Evolutionary conservation across 2,888 invertebrate genomes (phyloP).

Genomic region (Baccha elongata): DNA sequence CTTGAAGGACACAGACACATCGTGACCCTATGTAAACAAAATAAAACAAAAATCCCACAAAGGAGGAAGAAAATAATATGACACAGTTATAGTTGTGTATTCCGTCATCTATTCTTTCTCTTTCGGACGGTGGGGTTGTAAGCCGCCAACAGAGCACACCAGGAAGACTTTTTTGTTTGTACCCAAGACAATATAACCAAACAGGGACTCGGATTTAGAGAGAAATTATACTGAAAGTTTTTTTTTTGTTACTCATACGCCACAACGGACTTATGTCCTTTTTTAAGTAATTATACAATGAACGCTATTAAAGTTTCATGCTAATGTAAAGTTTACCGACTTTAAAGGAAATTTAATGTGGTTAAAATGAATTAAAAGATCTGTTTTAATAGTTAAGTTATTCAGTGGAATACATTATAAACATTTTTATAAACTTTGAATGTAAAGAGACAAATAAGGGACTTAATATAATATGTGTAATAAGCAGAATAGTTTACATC

Average conservation of each 20-base stretch:
- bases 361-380: background rate
- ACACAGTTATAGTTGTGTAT: slow-evolving; percentile 67
- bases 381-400: slow-evolving; percentile 10
- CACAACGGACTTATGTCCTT: background rate
- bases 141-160: slow-evolving; percentile 37
- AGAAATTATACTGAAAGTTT: slow-evolving; percentile 1
- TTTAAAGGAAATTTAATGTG: slow-evolving; percentile 3
- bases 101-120: slow-evolving; percentile 24
- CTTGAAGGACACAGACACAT: slow-evolving; percentile 59
- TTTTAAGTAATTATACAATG: slow-evolving; percentile 3
- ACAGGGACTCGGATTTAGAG: slow-evolving; percentile 19
- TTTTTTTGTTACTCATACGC: slow-evolving; percentile 29
- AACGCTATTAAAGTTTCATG: slow-evolving; percentile 17
- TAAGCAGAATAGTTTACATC: too few species aligned
- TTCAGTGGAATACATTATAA: background rate
- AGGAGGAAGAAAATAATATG: slow-evolving; percentile 57
- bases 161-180: slow-evolving; percentile 11
- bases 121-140: slow-evolving; percentile 1
- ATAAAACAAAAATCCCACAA: slow-evolving; percentile 6
- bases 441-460: too few species aligned
- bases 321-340: slow-evolving; percentile 22
- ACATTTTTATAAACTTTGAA: too few species aligned
- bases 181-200: slow-evolving; percentile 16
- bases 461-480: too few species aligned
- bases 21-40: slow-evolving; percentile 28